Percentiles rank a stretch among this genome's conserved stretches.
phyloP scores from a whole-genome alignment of 2,797 vertebrate genomes.

The Gobionotothen gibberifrons region DNA sequence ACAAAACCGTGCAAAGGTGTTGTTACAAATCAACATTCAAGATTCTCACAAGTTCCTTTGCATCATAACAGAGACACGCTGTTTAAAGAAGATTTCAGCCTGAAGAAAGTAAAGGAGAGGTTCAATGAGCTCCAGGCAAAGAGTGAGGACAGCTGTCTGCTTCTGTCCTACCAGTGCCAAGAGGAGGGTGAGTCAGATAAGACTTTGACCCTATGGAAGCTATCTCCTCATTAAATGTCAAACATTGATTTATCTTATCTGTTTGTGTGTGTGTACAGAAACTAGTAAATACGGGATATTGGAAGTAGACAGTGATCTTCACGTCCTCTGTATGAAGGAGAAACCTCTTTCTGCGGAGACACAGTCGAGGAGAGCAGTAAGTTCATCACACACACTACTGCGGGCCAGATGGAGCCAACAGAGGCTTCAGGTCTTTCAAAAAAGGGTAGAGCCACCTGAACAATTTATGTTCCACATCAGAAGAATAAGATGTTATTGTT shows the following conservation, averaged over 20 bases:
- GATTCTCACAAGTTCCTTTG: not conserved
- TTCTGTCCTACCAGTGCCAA: constrained; percentile 85
- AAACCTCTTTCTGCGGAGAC: constrained; percentile 84
- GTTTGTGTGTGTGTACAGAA: constrained; percentile 67
- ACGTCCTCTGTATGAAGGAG: constrained; percentile 82
- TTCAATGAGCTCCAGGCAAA: constrained; percentile 72
- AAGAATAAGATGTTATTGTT: not conserved
- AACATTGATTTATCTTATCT: not conserved
- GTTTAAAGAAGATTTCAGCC: constrained; percentile 88
- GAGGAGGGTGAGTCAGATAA: constrained; percentile 78
- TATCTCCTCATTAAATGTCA: not conserved
- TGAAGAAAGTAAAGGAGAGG: constrained; percentile 66
- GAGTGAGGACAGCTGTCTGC: constrained; percentile 73
- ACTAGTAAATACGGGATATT: constrained; percentile 87
- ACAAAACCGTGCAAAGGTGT: not conserved
- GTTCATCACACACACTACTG: constrained; percentile 25
- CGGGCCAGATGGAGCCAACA: too few relatives aligned
- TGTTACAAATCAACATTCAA: not conserved
- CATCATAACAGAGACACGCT: constrained; percentile 83
- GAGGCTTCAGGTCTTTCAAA: not conserved
- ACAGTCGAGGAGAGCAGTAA: constrained; percentile 84
- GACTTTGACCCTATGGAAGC: not conserved
- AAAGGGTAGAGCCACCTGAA: not conserved
- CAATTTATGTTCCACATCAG: too few relatives aligned
- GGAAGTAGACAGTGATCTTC: constrained; percentile 80